Conservation (phyloP, 64 coral and sea anemone species). For the Porites australiensis region DNA sequence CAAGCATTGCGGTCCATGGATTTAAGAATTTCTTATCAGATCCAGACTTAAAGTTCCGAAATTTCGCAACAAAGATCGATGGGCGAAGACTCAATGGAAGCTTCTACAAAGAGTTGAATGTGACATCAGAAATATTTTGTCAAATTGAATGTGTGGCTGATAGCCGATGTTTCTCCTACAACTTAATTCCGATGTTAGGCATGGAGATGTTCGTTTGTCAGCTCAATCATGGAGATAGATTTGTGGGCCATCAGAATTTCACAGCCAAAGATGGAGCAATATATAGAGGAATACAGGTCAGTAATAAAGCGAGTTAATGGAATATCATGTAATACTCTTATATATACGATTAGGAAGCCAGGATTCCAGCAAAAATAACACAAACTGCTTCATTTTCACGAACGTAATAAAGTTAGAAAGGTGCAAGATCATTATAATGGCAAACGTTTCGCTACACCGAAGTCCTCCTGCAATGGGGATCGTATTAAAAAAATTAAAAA, state of each 20-base stretch:
- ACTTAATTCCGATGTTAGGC: background rate
- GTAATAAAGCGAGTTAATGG: background rate
- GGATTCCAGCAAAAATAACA: no score
- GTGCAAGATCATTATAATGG: no score
- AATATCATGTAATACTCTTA: no score
- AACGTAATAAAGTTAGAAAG: no score
- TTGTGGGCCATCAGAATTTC: background rate
- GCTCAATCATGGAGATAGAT: background rate
- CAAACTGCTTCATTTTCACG: no score
- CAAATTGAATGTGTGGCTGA: background rate
- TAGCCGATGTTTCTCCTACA: background rate
- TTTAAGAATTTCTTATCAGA: background rate
- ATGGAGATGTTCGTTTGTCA: background rate
- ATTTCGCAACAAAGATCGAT: background rate
- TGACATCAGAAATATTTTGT: background rate
- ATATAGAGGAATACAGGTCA: constrained; percentile 4
- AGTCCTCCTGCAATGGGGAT: no score
- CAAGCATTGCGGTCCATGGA: no score
- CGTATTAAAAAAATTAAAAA: no score
- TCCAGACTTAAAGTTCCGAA: background rate
- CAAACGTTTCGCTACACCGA: no score
- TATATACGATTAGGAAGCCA: no score
- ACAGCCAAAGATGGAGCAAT: background rate
- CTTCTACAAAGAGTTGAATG: background rate
- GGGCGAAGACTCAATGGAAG: background rate